These are phyloP conservation scores for Teleiodes luculella DNA, from an alignment of 2,888 invertebrate genomes.

Conservation along the genomic window DNA sequence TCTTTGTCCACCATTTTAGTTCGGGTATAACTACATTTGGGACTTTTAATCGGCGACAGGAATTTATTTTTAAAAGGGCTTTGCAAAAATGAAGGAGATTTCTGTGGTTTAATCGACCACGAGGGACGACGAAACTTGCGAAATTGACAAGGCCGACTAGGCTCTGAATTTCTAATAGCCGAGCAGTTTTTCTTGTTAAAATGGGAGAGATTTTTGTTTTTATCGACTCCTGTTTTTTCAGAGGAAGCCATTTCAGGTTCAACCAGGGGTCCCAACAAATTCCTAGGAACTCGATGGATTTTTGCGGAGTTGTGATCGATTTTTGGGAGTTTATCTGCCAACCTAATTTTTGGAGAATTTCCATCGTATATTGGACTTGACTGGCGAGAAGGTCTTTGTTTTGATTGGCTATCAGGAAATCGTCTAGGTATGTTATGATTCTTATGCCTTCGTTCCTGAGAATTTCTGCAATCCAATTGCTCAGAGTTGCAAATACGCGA, in stretches of 20 bases:
- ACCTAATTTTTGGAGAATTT: no score
- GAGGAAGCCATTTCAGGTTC: no score
- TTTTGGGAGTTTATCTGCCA: no score
- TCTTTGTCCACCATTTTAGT: constrained; percentile 20
- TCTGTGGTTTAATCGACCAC: background rate
- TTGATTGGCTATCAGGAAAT: constrained; percentile 15
- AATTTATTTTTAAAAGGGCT: background rate
- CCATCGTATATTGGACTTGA: no score
- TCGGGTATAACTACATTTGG: background rate
- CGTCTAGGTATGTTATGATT: constrained; percentile 20
- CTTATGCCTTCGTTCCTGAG: constrained; percentile 16
- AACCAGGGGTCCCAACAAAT: no score
- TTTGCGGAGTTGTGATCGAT: no score
- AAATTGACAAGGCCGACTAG: background rate
- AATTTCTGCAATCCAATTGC: constrained; percentile 29
- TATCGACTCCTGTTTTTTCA: no score
- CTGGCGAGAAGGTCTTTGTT: no score
- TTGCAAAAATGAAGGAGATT: no score
- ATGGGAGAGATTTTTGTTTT: no score
- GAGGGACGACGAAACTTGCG: background rate
- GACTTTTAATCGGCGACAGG: background rate
- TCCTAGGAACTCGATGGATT: no score
- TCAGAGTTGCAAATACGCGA: constrained; percentile 25
- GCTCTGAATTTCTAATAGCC: background rate
- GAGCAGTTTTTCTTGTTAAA: no score